Evolutionary conservation across 2,888 invertebrate species (phyloP).

Genomic region (Oxytorus armatus): DNA sequence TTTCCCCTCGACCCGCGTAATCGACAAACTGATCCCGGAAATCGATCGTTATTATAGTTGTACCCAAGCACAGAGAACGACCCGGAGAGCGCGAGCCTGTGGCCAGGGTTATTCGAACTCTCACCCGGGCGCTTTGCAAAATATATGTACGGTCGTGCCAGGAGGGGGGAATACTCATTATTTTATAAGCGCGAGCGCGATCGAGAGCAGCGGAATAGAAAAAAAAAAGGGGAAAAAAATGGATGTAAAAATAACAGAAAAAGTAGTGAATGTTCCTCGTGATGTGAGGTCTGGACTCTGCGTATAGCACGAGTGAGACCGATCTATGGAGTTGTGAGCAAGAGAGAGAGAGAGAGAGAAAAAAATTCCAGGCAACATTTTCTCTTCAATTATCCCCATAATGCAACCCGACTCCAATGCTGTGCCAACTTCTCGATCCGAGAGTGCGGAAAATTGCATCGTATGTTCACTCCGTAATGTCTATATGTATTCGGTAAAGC

Average conservation of each 20-base stretch:
- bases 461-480: slow-evolving; percentile 22
- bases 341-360: slow-evolving; percentile 25
- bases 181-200: slow-evolving; percentile 51
- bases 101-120: slow-evolving; percentile 53
- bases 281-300: too few species aligned
- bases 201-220: slow-evolving; percentile 49
- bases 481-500: slow-evolving; percentile 26
- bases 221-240: slow-evolving; percentile 37
- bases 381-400: slow-evolving; percentile 62
- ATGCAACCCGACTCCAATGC: slow-evolving; percentile 20
- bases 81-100: slow-evolving; percentile 36
- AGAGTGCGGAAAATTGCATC: slow-evolving; percentile 57
- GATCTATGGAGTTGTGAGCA: neutral
- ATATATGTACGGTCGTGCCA: slow-evolving; percentile 35
- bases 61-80: slow-evolving; percentile 28
- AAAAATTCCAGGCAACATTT: slow-evolving; percentile 52
- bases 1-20: slow-evolving; percentile 53
- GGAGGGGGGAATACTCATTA: slow-evolving; percentile 52
- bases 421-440: slow-evolving; percentile 47
- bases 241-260: slow-evolving; percentile 40
- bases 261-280: too few species aligned
- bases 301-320: slow-evolving; percentile 40
- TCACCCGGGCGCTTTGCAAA: slow-evolving; percentile 39
- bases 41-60: slow-evolving; percentile 61
- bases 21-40: slow-evolving; percentile 66